These are phyloP conservation scores for Pteria penguin DNA, from an alignment of 2,888 invertebrate species.

Conservation along the genomic window DNA sequence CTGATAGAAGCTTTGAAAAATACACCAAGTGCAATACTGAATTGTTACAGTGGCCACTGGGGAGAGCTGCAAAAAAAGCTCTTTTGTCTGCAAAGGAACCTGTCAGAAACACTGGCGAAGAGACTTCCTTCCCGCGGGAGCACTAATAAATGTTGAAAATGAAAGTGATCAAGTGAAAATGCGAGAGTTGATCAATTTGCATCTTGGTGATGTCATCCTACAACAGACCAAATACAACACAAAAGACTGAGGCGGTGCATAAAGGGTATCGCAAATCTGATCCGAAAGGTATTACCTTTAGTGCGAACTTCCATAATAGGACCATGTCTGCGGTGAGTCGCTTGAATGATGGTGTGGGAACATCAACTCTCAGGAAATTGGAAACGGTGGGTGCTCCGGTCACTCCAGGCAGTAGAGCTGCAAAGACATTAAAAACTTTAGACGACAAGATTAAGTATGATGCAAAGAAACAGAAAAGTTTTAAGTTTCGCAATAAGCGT, in stretches of 20 bases:
- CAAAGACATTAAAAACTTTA: background rate
- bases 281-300: conserved; percentile 4
- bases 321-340: background rate
- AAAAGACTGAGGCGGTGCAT: conserved; percentile 5
- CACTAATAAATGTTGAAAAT: background rate
- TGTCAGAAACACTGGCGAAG: background rate
- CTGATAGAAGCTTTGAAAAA: background rate
- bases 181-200: background rate
- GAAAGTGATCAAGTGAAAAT: background rate
- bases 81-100: conserved; percentile 6
- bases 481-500: background rate
- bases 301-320: background rate
- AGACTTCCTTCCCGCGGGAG: conserved; percentile 5
- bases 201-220: too few relatives aligned
- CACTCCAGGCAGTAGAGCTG: background rate
- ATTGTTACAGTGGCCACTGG: conserved; percentile 15
- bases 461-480: background rate
- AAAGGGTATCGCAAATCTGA: conserved; percentile 12
- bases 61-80: background rate
- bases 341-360: conserved; percentile 12
- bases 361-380: background rate
- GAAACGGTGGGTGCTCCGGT: background rate
- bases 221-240: background rate
- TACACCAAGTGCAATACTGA: conserved; percentile 1
- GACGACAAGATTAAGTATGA: background rate